These are phyloP conservation scores for Caenorhabditis latens DNA, from an alignment of 1,140 invertebrate genomes.

Conservation along the genomic window DNA sequence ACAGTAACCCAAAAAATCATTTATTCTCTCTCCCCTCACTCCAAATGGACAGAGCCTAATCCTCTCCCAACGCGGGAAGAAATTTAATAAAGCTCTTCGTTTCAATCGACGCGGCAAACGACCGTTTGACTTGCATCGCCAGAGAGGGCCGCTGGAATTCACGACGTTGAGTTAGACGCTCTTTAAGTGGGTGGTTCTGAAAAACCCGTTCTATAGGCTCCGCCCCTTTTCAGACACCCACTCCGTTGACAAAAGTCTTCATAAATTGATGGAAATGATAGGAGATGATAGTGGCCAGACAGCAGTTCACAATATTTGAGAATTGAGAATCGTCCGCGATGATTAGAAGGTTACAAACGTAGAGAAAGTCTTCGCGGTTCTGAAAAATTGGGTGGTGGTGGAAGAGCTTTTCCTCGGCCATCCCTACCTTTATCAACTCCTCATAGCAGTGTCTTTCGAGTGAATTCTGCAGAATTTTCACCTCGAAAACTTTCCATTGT, in stretches of 20 bases:
- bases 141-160: constrained; percentile 23
- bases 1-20: too few relatives aligned
- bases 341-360: constrained; percentile 5
- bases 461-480: constrained; percentile 28
- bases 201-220: too few relatives aligned
- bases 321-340: neutral
- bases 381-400: neutral
- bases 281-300: neutral
- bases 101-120: constrained; percentile 14
- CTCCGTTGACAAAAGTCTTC: constrained; percentile 1
- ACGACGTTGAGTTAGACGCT: neutral
- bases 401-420: neutral
- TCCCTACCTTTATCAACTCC: neutral
- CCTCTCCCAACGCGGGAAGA: constrained; percentile 6
- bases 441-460: constrained; percentile 22
- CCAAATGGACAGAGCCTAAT: neutral
- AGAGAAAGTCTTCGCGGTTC: constrained; percentile 18
- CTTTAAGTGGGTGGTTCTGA: constrained; percentile 20
- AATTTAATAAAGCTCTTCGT: constrained; percentile 7
- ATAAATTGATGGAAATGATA: constrained; percentile 17
- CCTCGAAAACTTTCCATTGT: constrained; percentile 26
- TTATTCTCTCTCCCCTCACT: too few relatives aligned
- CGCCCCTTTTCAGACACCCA: too few relatives aligned
- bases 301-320: neutral
- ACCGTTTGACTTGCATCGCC: constrained; percentile 25